These are phyloP conservation scores for Scrobipalpa atriplicella DNA, from an alignment of 2,888 invertebrate species.

Conservation along the genomic window DNA sequence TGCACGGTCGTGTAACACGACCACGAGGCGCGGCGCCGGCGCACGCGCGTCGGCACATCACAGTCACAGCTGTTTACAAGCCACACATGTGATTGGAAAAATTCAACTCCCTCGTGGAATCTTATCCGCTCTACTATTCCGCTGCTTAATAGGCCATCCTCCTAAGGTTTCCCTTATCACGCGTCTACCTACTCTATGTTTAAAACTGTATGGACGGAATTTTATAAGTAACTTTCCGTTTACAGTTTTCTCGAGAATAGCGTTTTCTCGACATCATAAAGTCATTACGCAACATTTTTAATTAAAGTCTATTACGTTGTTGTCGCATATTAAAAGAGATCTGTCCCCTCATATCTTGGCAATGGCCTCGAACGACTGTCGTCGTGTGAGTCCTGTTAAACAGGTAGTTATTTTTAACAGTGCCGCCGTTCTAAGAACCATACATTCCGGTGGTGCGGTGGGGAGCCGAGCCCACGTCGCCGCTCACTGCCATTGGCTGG, in stretches of 20 bases:
- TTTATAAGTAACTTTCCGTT: neutral
- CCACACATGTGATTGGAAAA: constrained; percentile 52
- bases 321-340: constrained; percentile 27
- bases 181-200: neutral
- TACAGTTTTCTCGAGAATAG: neutral
- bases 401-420: constrained; percentile 80
- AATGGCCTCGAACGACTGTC: constrained; percentile 64
- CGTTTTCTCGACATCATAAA: neutral
- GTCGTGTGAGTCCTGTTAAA: constrained; percentile 63
- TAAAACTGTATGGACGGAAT: constrained; percentile 9
- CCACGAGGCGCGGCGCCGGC: constrained; percentile 31
- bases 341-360: constrained; percentile 51
- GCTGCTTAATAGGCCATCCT: constrained; percentile 28
- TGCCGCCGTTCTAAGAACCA: constrained; percentile 72
- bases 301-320: constrained; percentile 19
- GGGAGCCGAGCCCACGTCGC: constrained; percentile 80
- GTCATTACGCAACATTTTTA: constrained; percentile 3
- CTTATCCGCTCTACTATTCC: constrained; percentile 34
- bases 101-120: constrained; percentile 30
- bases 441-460: constrained; percentile 72
- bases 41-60: constrained; percentile 53
- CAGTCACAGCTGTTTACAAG: constrained; percentile 58
- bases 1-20: constrained; percentile 58
- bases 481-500: constrained; percentile 63
- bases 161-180: constrained; percentile 29